phyloP scores from a whole-genome alignment of 2,888 invertebrate genomes.

The Deilephila elpenor region DNA sequence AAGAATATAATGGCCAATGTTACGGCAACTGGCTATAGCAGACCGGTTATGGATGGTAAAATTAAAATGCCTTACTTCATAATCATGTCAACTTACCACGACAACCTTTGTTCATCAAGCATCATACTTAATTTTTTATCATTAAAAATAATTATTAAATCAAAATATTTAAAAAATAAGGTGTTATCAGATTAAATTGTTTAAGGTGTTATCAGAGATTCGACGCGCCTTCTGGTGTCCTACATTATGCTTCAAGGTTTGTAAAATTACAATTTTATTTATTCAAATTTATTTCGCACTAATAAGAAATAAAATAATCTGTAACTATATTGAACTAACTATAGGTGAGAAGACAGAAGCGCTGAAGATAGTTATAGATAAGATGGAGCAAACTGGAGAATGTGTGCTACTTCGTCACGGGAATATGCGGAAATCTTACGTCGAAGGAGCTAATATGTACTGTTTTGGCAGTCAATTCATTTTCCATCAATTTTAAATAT shows the following conservation, averaged over 20 bases:
- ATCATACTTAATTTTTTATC: neutral
- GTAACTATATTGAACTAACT: conserved; percentile 12
- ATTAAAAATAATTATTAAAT: too few relatives aligned
- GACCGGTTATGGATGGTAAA: conserved; percentile 53
- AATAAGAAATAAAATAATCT: neutral
- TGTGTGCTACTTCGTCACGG: conserved; percentile 70
- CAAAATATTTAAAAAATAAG: neutral
- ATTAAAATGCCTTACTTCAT: neutral
- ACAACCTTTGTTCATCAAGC: too few relatives aligned
- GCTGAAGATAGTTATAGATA: conserved; percentile 56
- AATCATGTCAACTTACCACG: too few relatives aligned
- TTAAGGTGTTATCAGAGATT: conserved; percentile 64
- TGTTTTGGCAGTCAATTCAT: neutral
- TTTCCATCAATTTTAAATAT: too few relatives aligned
- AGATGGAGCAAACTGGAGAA: conserved; percentile 58
- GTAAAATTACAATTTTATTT: neutral
- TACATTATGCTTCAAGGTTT: conserved; percentile 65
- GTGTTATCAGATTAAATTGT: conserved; percentile 42
- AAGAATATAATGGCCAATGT: conserved; percentile 59
- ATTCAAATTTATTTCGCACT: neutral
- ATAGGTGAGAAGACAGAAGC: conserved; percentile 67
- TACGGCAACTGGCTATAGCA: conserved; percentile 48
- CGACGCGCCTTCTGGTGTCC: conserved; percentile 59
- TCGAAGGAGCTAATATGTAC: conserved; percentile 63
- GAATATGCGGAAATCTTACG: conserved; percentile 60